Percentiles rank a stretch among this genome's conserved stretches.
phyloP scores from a whole-genome alignment of 2,888 invertebrate species.

The Smittia aterrima region DNA sequence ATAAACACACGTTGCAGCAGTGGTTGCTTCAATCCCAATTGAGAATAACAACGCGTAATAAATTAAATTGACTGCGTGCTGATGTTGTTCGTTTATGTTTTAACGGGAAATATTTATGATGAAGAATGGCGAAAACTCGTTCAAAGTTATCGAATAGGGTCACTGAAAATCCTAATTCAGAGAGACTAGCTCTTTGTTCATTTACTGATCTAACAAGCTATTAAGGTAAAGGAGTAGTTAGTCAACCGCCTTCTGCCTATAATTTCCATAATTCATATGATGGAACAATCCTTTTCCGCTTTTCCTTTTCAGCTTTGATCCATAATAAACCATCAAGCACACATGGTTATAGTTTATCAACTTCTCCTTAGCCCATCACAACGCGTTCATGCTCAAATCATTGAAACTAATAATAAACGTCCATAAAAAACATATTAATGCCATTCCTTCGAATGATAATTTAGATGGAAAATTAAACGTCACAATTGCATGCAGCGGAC shows the following conservation, averaged over 20 bases:
- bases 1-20: background rate
- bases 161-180: background rate
- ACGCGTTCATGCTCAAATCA: constrained; percentile 3
- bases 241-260: background rate
- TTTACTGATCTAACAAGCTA: background rate
- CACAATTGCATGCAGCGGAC: constrained; percentile 14
- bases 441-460: constrained; percentile 25
- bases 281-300: constrained; percentile 38
- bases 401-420: constrained; percentile 28
- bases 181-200: background rate
- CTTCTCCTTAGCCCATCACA: background rate
- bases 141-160: background rate
- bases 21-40: background rate
- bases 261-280: background rate
- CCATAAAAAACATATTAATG: constrained; percentile 33
- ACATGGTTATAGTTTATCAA: constrained; percentile 28
- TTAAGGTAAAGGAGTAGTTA: too few relatives aligned
- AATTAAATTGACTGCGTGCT: constrained; percentile 34
- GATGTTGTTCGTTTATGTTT: background rate
- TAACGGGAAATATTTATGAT: constrained; percentile 1
- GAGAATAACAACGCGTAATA: constrained; percentile 30
- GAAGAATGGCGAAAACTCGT: background rate
- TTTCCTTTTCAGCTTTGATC: background rate
- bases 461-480: constrained; percentile 23
- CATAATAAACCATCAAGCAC: constrained; percentile 33